phyloP scores from a whole-genome alignment of 1,140 invertebrate species.

The Liolophura sinensis region DNA sequence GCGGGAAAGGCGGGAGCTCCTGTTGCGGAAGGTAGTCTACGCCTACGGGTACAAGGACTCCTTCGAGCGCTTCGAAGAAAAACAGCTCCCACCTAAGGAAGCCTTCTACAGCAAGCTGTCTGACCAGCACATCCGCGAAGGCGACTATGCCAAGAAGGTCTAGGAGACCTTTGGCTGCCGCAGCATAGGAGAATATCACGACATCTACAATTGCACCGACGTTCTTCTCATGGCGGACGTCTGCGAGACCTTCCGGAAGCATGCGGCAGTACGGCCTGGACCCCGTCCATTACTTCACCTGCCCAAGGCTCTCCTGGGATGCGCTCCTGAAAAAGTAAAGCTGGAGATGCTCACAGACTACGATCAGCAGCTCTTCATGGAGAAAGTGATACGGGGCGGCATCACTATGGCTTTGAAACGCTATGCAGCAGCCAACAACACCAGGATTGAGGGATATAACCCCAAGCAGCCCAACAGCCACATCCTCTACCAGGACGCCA shows the following conservation, averaged over 20 bases:
- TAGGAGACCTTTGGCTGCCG: too few relatives aligned
- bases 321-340: constrained; percentile 31
- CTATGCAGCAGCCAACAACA: constrained; percentile 37
- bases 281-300: constrained; percentile 25
- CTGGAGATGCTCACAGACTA: constrained; percentile 38
- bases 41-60: too few relatives aligned
- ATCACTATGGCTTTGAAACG: constrained; percentile 21
- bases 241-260: constrained; percentile 36
- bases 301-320: constrained; percentile 34
- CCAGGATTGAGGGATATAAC: constrained; percentile 24
- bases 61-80: too few relatives aligned
- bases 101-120: too few relatives aligned
- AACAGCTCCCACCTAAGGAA: too few relatives aligned
- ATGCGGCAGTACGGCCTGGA: constrained; percentile 33
- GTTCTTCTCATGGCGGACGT: constrained; percentile 34
- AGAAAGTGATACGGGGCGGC: constrained; percentile 32
- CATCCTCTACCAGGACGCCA: constrained; percentile 29
- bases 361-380: constrained; percentile 35
- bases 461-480: constrained; percentile 16
- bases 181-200: too few relatives aligned
- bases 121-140: too few relatives aligned
- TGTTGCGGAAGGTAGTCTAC: too few relatives aligned
- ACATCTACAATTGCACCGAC: too few relatives aligned
- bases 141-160: too few relatives aligned
- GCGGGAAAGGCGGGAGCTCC: too few relatives aligned